Evolutionary conservation across 2,888 invertebrate species (phyloP).

Genomic region (Ischnus inquisitorius): DNA sequence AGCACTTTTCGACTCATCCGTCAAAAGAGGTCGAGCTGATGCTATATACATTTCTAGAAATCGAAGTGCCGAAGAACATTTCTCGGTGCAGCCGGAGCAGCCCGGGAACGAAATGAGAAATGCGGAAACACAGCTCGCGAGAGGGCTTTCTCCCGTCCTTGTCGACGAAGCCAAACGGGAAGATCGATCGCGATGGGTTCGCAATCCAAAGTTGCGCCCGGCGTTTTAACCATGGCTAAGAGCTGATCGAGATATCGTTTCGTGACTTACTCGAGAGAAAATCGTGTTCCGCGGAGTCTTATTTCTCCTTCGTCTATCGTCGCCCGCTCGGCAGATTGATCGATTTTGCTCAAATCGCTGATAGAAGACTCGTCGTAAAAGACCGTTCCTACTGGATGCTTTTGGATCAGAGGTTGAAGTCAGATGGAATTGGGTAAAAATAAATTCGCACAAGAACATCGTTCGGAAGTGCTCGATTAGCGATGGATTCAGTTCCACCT

Average conservation of each 20-base stretch:
- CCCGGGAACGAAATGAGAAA: constrained; percentile 13
- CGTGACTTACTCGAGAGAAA: constrained; percentile 33
- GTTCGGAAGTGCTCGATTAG: no score
- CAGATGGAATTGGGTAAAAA: neutral
- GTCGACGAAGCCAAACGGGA: constrained; percentile 14
- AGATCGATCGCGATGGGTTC: constrained; percentile 43
- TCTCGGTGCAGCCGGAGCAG: neutral
- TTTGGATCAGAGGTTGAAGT: neutral
- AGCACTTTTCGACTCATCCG: constrained; percentile 46
- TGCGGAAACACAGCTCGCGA: constrained; percentile 22
- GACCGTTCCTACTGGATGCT: neutral
- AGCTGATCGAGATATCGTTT: constrained; percentile 47
- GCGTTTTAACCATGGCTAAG: constrained; percentile 15
- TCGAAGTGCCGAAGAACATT: constrained; percentile 14
- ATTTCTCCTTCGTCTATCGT: neutral
- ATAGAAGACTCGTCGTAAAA: neutral
- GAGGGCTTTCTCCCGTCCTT: constrained; percentile 12
- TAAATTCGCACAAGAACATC: neutral
- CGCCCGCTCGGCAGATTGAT: constrained; percentile 47
- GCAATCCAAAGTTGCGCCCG: neutral
- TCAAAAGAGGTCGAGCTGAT: constrained; percentile 27
- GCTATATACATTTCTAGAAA: neutral
- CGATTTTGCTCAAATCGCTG: constrained; percentile 10
- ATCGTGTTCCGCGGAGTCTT: constrained; percentile 17
- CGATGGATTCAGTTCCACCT: no score